Evolutionary conservation across 2,797 vertebrate species (phyloP), one percentile per base, ranked within the genome.

Genomic region (Chrosomus eos): DNA sequence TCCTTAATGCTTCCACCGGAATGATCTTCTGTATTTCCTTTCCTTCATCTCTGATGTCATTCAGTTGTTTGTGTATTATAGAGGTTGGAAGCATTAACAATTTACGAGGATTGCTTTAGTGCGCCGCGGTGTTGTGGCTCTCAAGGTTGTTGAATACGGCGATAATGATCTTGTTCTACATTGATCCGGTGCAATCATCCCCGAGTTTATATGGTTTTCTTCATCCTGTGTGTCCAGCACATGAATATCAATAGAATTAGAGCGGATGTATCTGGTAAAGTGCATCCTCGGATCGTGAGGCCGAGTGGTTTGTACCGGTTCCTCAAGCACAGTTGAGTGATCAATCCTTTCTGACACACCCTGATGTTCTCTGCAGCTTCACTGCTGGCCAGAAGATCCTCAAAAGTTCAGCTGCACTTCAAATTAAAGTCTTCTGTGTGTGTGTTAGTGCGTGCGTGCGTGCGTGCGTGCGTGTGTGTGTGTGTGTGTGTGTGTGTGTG

Each of bases 31-130:
- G 28, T 31, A n/a, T 73, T 81, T 82, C 68, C 23, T 64, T 64
- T 75, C 60, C 43, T 45, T 5, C 62, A 77, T 66, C 45, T 67
- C 58, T 83, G 71, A 74, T 75, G 73, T 75, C 82, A 77, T 60
- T 78, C 28, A 43, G 26, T 38, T 84, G 38, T 84, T 78, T 78
- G 66, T 77, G 67, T 78, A 70, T 77, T 77, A 68, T 70, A 70
- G 62, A 53, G 19, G 58, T 68, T 40, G 73, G 18, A 33, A 45
- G 38, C 82, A 84, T 78, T 84, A 84, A 78, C 48, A 71, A 78
- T 84, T 78, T 67, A 84, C 48, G 36, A 83, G 70, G 76, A 55
- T 67, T 87, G 68, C 76, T 80, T 84, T 74, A 74, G 81, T 83
- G 75, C 18, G 9, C 72, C n/a, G 45, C 31, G n/a, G 21, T 74